Conservation (phyloP, 2,888 invertebrate species). For the Tipula unca region DNA sequence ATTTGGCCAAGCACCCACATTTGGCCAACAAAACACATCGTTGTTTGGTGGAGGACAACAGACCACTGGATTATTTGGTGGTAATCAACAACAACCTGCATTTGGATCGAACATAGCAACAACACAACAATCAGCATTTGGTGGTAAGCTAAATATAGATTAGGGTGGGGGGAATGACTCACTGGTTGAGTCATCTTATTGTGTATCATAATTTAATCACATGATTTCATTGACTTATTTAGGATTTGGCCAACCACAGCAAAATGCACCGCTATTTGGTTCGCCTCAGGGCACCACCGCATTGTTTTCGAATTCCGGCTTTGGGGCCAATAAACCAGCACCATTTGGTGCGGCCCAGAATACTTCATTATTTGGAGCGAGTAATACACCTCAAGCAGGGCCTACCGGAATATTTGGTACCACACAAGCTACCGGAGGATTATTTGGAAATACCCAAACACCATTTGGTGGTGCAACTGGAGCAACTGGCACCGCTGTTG, state of each 20-base stretch:
- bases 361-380: constrained; percentile 47
- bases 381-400: constrained; percentile 43
- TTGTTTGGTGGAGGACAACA: constrained; percentile 50
- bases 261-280: constrained; percentile 53
- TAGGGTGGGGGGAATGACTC: not conserved
- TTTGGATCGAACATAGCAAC: constrained; percentile 54
- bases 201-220: not conserved
- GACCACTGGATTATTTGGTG: constrained; percentile 50
- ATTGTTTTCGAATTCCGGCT: constrained; percentile 56
- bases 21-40: constrained; percentile 50
- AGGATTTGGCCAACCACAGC: constrained; percentile 41
- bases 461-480: constrained; percentile 33
- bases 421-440: constrained; percentile 43
- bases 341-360: constrained; percentile 38
- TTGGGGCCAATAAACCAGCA: constrained; percentile 47
- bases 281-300: constrained; percentile 44
- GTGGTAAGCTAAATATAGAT: constrained; percentile 32
- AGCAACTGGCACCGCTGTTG: constrained; percentile 58
- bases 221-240: not conserved
- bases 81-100: constrained; percentile 50
- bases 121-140: constrained; percentile 34
- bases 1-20: constrained; percentile 60
- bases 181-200: constrained; percentile 10
- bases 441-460: constrained; percentile 44
- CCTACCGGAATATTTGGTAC: constrained; percentile 55